Conservation (phyloP, 2,888 invertebrate genomes). For the Lumbricus terrestris region DNA sequence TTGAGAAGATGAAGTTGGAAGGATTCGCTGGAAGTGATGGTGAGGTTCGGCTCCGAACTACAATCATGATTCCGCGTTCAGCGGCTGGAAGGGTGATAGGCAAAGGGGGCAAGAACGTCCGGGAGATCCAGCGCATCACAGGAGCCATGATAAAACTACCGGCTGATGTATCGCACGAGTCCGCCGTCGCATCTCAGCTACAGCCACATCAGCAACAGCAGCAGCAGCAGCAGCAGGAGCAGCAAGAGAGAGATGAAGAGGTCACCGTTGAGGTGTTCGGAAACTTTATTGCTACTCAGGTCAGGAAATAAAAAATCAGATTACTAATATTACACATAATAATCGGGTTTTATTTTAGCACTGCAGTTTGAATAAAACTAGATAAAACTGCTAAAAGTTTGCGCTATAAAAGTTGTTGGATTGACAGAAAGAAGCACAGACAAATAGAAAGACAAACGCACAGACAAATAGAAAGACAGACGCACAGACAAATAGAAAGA, state of each 20-base stretch:
- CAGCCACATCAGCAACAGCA: conserved; percentile 4
- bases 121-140: conserved; percentile 90
- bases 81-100: conserved; percentile 96
- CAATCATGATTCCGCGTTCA: conserved; percentile 82
- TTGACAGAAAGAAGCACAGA: too few relatives aligned
- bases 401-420: neutral
- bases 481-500: neutral
- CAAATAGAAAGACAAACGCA: too few relatives aligned
- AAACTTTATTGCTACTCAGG: conserved; percentile 42
- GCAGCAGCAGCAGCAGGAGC: conserved; percentile 5
- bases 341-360: neutral
- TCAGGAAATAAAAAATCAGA: conserved; percentile 4
- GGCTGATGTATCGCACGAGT: conserved; percentile 32
- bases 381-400: too few relatives aligned
- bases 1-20: conserved; percentile 89
- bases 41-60: conserved; percentile 88
- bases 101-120: conserved; percentile 65
- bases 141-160: conserved; percentile 70
- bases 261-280: conserved; percentile 42
- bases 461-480: neutral
- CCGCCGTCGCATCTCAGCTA: neutral
- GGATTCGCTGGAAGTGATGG: conserved; percentile 53
- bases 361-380: too few relatives aligned
- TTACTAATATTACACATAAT: too few relatives aligned
- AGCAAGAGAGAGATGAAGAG: conserved; percentile 36